Evolutionary conservation across 1,140 invertebrate species (phyloP).

Genomic region (Hypsibius dujardini): DNA sequence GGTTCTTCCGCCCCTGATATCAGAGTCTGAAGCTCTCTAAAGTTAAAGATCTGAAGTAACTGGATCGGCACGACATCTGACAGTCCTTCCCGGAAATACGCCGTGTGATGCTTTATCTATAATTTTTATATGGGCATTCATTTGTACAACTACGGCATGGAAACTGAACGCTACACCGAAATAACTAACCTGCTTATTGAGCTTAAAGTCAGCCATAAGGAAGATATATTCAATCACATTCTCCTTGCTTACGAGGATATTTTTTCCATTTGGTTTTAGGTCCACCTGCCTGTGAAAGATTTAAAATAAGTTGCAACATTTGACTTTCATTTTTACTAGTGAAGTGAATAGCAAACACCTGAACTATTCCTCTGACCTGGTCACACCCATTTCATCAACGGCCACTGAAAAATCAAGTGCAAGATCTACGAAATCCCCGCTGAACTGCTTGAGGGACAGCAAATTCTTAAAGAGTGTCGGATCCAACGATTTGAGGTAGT

Average conservation of each 20-base stretch:
- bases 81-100: slow-evolving; percentile 43
- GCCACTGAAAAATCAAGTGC: slow-evolving; percentile 79
- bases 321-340: too few species aligned
- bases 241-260: slow-evolving; percentile 68
- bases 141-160: neutral
- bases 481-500: slow-evolving; percentile 79
- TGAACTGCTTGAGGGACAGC: slow-evolving; percentile 57
- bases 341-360: too few species aligned
- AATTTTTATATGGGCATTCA: neutral
- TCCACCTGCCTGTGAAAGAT: slow-evolving; percentile 69
- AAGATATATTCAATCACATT: slow-evolving; percentile 94
- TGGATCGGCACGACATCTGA: slow-evolving; percentile 70
- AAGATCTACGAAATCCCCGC: slow-evolving; percentile 38
- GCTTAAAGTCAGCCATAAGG: slow-evolving; percentile 80
- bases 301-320: too few species aligned
- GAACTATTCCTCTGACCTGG: too few species aligned
- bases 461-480: slow-evolving; percentile 46
- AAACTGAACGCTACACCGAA: slow-evolving; percentile 14
- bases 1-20: slow-evolving; percentile 80
- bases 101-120: slow-evolving; percentile 5
- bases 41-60: slow-evolving; percentile 85
- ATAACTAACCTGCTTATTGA: slow-evolving; percentile 56
- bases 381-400: slow-evolving; percentile 59
- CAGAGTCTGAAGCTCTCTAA: slow-evolving; percentile 76
- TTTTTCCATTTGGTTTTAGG: slow-evolving; percentile 66